Evolutionary conservation across 2,113 vertebrate species (phyloP), one percentile per base, ranked within the genome.

Genomic region (Chionodraco myersi): DNA sequence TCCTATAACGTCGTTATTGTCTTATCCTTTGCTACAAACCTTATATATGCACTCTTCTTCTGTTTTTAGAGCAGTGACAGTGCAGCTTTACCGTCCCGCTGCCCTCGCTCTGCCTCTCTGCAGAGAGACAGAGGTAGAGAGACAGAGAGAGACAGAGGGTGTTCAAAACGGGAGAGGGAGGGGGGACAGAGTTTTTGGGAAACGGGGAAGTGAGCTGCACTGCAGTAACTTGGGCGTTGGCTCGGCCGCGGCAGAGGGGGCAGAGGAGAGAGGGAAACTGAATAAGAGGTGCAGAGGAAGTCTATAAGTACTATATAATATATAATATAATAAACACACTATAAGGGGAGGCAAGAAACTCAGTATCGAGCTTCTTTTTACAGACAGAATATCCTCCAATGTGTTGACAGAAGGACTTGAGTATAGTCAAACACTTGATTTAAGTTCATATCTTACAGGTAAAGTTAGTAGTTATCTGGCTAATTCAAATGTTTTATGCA

Each of bases 141-240:
- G 66, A 73, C 53, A 41, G 44, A 72, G 79, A 77, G 66, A 73
- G 67, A 68, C 53, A 70, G 30, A 79, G 66, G 77, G 60, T 73
- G 73, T 62, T 81, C 44, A 61, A 44, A 63, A 56, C 48, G 49
- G 76, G 65, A 58, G 72, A 74, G 78, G 88, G 83, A 83, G 87
- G 87, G 76, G 84, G 76, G 82, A 65, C 64, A 49, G 75, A 74
- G 66, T 51, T 83, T 84, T 88, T 77, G 53, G 80, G 76, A 83
- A 85, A 77, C 8, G 36, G 66, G 70, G 85, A 86, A 84, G 84
- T 80, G 73, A 92, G 91, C 94, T 94, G 94, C 89, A 93, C 93
- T 94, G 94, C 94, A 94, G 92, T 91, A 93, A 90, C 89, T 41
- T 91, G 94, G 94, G 94, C 94, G 94, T 94, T 93, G 94, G 90